A percentile compares a stretch with the other conserved stretches of the same genome.
Conservation (phyloP, 2,888 invertebrate genomes). For the Gryllus longicercus region DNA sequence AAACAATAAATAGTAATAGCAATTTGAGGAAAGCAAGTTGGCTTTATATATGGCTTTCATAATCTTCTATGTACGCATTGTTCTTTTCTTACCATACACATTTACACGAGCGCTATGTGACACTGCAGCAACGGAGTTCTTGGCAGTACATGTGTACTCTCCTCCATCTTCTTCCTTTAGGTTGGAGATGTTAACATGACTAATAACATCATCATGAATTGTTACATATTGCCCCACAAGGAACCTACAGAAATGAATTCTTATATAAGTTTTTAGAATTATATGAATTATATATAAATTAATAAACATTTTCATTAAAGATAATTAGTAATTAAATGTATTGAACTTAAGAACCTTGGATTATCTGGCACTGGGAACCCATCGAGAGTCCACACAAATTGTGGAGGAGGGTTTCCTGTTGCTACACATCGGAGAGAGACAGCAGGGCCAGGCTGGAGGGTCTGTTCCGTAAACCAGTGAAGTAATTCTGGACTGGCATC, state of each 20-base stretch:
- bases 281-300: neutral
- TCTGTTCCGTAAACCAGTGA: constrained; percentile 90
- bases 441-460: constrained; percentile 84
- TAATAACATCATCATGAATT: constrained; percentile 87
- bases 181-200: constrained; percentile 84
- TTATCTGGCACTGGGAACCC: constrained; percentile 79
- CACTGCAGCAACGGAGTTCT: constrained; percentile 76
- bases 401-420: constrained; percentile 90
- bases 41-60: too few relatives aligned
- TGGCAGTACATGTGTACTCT: constrained; percentile 80
- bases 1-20: too few relatives aligned
- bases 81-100: constrained; percentile 60
- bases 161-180: constrained; percentile 88
- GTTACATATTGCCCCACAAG: constrained; percentile 89
- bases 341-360: constrained; percentile 53
- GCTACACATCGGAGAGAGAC: constrained; percentile 90
- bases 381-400: constrained; percentile 87
- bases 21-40: too few relatives aligned
- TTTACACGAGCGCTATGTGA: constrained; percentile 81
- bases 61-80: neutral
- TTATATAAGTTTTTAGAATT: neutral
- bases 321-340: neutral
- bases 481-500: constrained; percentile 85
- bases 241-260: constrained; percentile 59
- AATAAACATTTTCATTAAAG: neutral